Base-by-base conservation (phyloP, 2,113 vertebrate species). In the Columba livia region DNA sequence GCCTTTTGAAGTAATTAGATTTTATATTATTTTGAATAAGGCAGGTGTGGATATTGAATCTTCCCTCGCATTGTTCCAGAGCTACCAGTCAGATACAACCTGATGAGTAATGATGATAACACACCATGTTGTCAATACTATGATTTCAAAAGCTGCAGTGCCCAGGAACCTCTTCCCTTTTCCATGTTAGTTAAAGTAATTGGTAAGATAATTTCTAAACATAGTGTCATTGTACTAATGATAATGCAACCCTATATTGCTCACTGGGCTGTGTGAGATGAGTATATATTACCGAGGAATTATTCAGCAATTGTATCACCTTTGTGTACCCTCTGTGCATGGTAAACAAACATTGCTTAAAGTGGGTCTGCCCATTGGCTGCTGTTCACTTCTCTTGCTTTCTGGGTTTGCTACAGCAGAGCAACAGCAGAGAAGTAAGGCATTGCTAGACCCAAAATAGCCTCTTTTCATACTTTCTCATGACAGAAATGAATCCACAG, bases 61-160 rank as follows among this genome's bases (percentile, higher is more conserved):
- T 48, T 78, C 9, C 6, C 5, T 74, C 10, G 24, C 1, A 0
- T 54, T 14, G 4, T 64, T 67, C 15, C 26, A 50, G 38, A 14
- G 13, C 34, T 71, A 38, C 18, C n/a, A 71, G 32, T 0, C 1
- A 38, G 12, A 66, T 14, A 50, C 0, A n/a, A 86, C 9, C 4
- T 57, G 17, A 51, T 34, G 10, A 48, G 12, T n/a, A 77, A 70
- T 18, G 20, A 66, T 3, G 3, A 34, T 53, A 65, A 58, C 1
- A 3, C 7, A 34, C 12, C 9, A 28, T 6, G 6, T 12, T 24
- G 17, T 57, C 73, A 84, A 24, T 12, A 26, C 3, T 12, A 72
- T 48, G 54, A 56, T 24, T 73, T 73, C 7, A 65, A 80, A 83
- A 69, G 16, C 17, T 48, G 9, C 11, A 40, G 24, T 47, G 20